Percentiles rank a stretch among this genome's conserved stretches.
phyloP scores from a whole-genome alignment of 2,113 vertebrate genomes.

The Nothobranchius furzeri region DNA sequence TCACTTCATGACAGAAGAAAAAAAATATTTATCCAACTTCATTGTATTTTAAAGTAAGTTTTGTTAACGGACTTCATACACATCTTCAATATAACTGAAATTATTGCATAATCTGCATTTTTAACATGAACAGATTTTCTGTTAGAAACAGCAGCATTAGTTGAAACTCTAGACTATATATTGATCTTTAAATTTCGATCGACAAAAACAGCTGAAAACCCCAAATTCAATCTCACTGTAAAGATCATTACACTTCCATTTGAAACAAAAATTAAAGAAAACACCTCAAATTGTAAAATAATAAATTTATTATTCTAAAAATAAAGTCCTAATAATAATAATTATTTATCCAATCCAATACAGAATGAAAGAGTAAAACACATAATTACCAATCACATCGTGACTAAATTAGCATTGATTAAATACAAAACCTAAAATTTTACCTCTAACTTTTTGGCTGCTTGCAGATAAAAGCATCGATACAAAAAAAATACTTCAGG shows the following conservation, averaged over 20 bases:
- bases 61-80: neutral
- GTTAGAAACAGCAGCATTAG: neutral
- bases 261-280: conserved; percentile 5
- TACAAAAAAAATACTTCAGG: conserved; percentile 39
- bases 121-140: conserved; percentile 1
- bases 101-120: neutral
- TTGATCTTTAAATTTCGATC: conserved; percentile 33
- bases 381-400: neutral
- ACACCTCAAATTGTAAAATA: neutral
- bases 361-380: neutral
- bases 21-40: neutral
- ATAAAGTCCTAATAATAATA: neutral
- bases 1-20: neutral
- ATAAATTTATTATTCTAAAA: neutral
- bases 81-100: neutral
- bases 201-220: neutral
- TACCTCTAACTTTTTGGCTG: conserved; percentile 10
- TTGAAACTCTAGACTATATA: conserved; percentile 8
- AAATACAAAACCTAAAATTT: conserved; percentile 9
- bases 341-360: neutral
- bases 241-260: neutral
- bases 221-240: conserved; percentile 2
- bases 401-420: conserved; percentile 1
- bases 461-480: conserved; percentile 14
- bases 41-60: neutral